Conservation (phyloP, 1,140 invertebrate species). For the Protaetia brevitarsis region DNA sequence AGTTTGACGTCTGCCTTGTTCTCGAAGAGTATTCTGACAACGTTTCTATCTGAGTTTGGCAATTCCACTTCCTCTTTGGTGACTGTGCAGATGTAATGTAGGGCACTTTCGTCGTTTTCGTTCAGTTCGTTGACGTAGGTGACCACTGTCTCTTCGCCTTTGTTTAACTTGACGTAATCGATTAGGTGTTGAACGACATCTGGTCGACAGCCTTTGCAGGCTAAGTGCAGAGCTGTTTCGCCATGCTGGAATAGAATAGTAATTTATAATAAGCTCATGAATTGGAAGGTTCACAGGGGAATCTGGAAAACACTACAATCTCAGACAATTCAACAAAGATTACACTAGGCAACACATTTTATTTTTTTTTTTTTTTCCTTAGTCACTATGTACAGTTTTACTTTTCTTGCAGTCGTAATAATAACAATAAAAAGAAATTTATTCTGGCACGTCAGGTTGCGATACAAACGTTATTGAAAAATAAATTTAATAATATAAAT, state of each 20-base stretch:
- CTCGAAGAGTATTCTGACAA: slow-evolving; percentile 83
- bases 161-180: slow-evolving; percentile 75
- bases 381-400: too few relatives aligned
- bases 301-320: too few relatives aligned
- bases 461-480: too few relatives aligned
- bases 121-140: slow-evolving; percentile 78
- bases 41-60: slow-evolving; percentile 83
- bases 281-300: background rate
- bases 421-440: too few relatives aligned
- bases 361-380: too few relatives aligned
- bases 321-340: too few relatives aligned
- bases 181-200: slow-evolving; percentile 84
- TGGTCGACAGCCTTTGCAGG: slow-evolving; percentile 78
- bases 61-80: slow-evolving; percentile 70
- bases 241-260: slow-evolving; percentile 65
- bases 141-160: slow-evolving; percentile 66
- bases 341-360: too few relatives aligned
- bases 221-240: slow-evolving; percentile 93
- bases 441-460: too few relatives aligned
- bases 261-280: slow-evolving; percentile 1
- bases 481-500: too few relatives aligned
- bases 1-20: slow-evolving; percentile 85
- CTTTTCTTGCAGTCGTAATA: too few relatives aligned
- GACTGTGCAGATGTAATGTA: slow-evolving; percentile 86
- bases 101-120: slow-evolving; percentile 87